A percentile compares a stretch with the other conserved stretches of the same genome.
Evolutionary conservation across 92 coral and sea anemone genomes (phyloP).

Genomic region (Porites evermanni): DNA sequence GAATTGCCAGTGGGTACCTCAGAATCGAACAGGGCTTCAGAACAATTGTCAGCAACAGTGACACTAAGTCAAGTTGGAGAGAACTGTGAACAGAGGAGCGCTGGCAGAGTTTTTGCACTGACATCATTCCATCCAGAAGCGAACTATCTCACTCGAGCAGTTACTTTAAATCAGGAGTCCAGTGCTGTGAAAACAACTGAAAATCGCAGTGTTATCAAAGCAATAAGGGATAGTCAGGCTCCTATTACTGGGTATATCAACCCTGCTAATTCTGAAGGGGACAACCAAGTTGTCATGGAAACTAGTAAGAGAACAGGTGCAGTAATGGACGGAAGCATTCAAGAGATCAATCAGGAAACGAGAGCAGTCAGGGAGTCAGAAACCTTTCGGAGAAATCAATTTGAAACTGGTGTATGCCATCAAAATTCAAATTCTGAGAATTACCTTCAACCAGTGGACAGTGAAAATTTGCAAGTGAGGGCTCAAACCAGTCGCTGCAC

Average conservation of each 20-base stretch:
- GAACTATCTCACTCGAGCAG: background rate
- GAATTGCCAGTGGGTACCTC: background rate
- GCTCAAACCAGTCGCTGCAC: background rate
- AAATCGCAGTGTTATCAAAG: background rate
- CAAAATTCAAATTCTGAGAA: background rate
- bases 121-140: background rate
- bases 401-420: background rate
- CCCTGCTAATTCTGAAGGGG: background rate
- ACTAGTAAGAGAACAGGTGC: background rate
- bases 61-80: background rate
- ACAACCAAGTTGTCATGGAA: background rate
- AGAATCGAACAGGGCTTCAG: background rate
- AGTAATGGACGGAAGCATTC: background rate
- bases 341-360: background rate
- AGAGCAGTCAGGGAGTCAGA: background rate
- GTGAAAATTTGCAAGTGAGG: background rate
- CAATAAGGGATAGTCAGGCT: background rate
- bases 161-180: background rate
- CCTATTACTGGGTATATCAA: background rate
- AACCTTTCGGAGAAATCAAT: background rate
- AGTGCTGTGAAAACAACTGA: background rate
- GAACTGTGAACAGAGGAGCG: background rate
- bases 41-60: background rate
- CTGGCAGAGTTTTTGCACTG: background rate
- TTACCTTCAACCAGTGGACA: constrained; percentile 29